Conservation (phyloP, 2,113 vertebrate species). For the Lepus timidus region DNA sequence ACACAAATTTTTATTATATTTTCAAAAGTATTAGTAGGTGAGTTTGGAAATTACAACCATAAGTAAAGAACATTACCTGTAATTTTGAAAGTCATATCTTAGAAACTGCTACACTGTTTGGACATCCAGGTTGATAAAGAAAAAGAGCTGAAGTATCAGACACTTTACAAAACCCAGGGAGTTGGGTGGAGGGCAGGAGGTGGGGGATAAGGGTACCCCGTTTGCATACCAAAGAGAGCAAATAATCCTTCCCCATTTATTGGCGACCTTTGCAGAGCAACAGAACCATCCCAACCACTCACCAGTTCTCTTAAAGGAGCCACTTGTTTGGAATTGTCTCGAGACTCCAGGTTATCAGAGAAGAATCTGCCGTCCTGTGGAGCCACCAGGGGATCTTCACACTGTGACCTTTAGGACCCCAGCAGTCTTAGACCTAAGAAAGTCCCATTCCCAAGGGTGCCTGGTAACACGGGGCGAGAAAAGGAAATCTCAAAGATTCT, state of each 20-base stretch:
- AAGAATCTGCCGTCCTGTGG: background rate
- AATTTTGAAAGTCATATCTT: background rate
- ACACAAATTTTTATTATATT: background rate
- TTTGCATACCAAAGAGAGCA: background rate
- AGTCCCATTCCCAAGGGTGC: background rate
- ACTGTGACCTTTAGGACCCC: background rate
- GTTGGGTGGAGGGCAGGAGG: too few relatives aligned
- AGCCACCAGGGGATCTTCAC: background rate
- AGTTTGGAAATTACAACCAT: background rate
- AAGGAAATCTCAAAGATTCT: background rate
- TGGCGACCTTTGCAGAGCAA: background rate
- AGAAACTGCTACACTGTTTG: background rate
- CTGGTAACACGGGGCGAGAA: background rate
- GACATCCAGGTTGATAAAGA: background rate
- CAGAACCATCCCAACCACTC: background rate
- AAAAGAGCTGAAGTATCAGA: background rate
- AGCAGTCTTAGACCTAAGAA: background rate
- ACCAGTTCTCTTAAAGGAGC: background rate
- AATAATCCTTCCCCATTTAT: background rate
- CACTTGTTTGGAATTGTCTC: background rate
- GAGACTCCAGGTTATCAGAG: background rate
- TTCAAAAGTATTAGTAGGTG: background rate
- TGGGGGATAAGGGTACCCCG: too few relatives aligned
- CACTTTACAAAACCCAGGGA: background rate
- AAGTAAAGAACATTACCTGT: background rate